Conservation (phyloP, 2,888 invertebrate species). For the Hymenopus coronatus region DNA sequence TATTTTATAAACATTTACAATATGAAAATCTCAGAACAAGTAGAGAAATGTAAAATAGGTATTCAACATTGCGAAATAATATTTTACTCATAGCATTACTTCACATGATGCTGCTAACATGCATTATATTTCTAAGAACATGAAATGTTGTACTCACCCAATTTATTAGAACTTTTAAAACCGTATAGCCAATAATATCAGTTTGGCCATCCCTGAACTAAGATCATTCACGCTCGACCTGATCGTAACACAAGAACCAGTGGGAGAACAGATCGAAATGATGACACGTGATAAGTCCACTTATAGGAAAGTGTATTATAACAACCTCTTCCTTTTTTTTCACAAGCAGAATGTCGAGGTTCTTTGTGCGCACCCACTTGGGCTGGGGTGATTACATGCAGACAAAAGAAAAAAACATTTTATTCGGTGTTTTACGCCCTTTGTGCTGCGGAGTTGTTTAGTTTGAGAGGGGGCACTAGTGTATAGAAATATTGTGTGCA, state of each 20-base stretch:
- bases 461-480: conserved; percentile 18
- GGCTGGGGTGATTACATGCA: background rate
- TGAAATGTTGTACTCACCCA: too few relatives aligned
- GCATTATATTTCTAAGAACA: too few relatives aligned
- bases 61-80: too few relatives aligned
- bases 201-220: background rate
- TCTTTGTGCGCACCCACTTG: background rate
- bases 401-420: conserved; percentile 9
- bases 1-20: too few relatives aligned
- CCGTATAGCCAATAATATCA: background rate
- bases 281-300: conserved; percentile 19
- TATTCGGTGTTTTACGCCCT: conserved; percentile 17
- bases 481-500: conserved; percentile 16
- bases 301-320: background rate
- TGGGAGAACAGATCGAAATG: background rate
- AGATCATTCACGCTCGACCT: background rate
- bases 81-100: too few relatives aligned
- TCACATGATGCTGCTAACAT: too few relatives aligned
- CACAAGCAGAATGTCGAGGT: background rate
- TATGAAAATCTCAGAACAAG: too few relatives aligned
- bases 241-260: background rate
- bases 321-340: background rate
- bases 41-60: too few relatives aligned
- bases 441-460: conserved; percentile 26
- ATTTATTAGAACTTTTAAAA: too few relatives aligned